Evolutionary conservation across 2,888 invertebrate genomes (phyloP).

Genomic region (Cataglyphis cursor): DNA sequence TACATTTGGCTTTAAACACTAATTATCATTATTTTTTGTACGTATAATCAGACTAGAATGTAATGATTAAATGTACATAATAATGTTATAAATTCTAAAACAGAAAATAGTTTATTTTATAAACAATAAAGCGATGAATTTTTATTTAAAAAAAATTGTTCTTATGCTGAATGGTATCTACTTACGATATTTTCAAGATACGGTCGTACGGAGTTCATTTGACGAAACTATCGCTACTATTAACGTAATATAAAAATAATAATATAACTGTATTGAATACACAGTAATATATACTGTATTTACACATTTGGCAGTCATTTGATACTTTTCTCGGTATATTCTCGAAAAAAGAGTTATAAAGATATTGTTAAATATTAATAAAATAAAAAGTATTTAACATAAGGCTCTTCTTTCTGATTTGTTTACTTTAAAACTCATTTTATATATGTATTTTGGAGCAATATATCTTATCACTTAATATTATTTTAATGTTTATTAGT

Average conservation of each 20-base stretch:
- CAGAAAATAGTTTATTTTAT: neutral
- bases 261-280: neutral
- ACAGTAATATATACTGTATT: neutral
- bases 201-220: neutral
- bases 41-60: neutral
- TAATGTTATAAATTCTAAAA: too few relatives aligned
- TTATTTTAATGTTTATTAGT: neutral
- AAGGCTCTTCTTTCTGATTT: neutral
- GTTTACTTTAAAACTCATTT: neutral
- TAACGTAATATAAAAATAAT: neutral
- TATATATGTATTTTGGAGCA: neutral
- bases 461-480: neutral
- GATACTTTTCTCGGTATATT: neutral
- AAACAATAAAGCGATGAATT: neutral
- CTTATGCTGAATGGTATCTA: neutral
- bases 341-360: neutral
- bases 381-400: neutral
- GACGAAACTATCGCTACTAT: neutral
- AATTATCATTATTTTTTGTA: neutral
- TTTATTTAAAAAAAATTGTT: neutral
- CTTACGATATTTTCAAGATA: neutral
- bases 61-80: too few relatives aligned
- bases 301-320: neutral
- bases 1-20: neutral
- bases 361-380: neutral